Evolutionary conservation across 1,140 invertebrate species (phyloP), one percentile per base, ranked within the genome.

Genomic region (Bombus consobrinus): DNA sequence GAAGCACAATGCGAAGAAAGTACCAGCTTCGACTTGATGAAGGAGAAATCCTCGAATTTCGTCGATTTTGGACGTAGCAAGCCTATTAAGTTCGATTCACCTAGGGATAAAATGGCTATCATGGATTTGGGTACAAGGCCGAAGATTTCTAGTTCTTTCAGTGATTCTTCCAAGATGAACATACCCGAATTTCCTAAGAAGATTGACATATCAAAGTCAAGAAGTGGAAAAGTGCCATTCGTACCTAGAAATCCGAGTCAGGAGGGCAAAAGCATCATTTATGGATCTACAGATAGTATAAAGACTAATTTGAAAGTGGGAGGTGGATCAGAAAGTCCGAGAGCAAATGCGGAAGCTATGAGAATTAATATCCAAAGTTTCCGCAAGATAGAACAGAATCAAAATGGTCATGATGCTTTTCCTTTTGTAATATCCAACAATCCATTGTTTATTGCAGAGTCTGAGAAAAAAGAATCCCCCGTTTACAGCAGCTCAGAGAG

Each of bases 401-500:
- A 94, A 78, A 94, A 95, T 68, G 92, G 91, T 3, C 93, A 94
- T 28, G 94, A 95, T 0, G 88, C 91, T 64, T 95, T 92, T 73
- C 94, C 94, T 0, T 95, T 92, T 39, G 92, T 94, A 1, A 95
- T 95, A 88, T 94, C 94, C 0, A 95, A 92, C 34, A 95, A 95
- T 87, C 94, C 94, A 0, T 34, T 95, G 6, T 95, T 95, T 73
- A 91, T 93, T 1, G 88, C 92, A 0, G 94, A 94, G 2, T 69
- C 91, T 0, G 89, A 93, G 5, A 93, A 93, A 18, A 92, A 94
- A 12, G 92, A 94, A 37, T 94, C 93, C 0, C 90, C 93, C 0
- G 88, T 94, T 32, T 92, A 93, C 47, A 93, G 92, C 53, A 93
- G 93, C 8, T 94, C 93, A 0, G 94, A 94, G 47, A 94, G 93